phyloP scores from a whole-genome alignment of 1,140 invertebrate genomes.

The Cyclina sinensis region DNA sequence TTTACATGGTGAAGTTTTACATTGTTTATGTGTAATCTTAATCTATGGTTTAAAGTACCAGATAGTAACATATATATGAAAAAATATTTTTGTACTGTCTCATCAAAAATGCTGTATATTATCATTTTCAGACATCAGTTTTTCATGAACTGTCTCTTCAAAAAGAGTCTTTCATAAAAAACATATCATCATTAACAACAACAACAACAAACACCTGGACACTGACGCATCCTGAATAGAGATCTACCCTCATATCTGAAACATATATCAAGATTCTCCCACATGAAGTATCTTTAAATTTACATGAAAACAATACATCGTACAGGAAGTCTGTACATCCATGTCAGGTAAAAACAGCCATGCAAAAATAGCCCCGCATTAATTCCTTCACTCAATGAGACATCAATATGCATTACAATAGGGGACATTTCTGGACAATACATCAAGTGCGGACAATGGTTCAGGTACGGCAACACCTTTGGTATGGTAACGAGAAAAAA shows the following conservation, averaged over 20 bases:
- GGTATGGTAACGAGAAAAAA: too few relatives aligned
- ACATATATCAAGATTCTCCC: conserved; percentile 23
- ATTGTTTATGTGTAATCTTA: too few relatives aligned
- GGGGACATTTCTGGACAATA: not conserved
- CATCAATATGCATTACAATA: not conserved
- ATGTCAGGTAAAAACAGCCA: not conserved
- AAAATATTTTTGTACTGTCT: too few relatives aligned
- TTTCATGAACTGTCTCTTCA: too few relatives aligned
- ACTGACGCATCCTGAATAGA: not conserved
- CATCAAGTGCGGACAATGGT: not conserved
- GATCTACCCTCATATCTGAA: conserved; percentile 23
- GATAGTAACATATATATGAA: too few relatives aligned
- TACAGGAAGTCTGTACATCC: conserved; percentile 11
- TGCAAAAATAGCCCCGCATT: not conserved
- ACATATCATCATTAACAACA: too few relatives aligned
- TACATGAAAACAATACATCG: conserved; percentile 12
- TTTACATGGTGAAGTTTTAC: too few relatives aligned
- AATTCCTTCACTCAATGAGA: not conserved
- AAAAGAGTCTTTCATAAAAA: too few relatives aligned
- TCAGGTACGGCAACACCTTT: not conserved
- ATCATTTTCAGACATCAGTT: too few relatives aligned
- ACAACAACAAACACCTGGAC: not conserved
- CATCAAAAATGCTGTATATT: too few relatives aligned
- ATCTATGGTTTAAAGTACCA: too few relatives aligned
- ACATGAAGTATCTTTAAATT: not conserved